Conservation (phyloP, 1,140 invertebrate species). For the Augochlora pura region DNA sequence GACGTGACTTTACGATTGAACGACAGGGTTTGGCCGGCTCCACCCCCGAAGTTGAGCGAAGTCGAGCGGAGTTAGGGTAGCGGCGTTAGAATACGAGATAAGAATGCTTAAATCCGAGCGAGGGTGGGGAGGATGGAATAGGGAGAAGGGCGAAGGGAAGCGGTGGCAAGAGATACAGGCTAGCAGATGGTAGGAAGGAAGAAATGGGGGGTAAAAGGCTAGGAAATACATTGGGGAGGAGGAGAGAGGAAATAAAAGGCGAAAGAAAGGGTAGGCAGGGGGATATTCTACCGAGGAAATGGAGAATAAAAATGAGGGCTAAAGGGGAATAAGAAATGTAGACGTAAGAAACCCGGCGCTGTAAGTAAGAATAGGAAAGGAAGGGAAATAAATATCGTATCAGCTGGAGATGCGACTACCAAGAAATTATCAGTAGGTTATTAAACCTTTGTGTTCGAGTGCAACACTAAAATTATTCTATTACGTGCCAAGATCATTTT, state of each 20-base stretch:
- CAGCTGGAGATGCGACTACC: too few species aligned
- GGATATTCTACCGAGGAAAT: background rate
- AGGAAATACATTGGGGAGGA: background rate
- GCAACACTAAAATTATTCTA: too few species aligned
- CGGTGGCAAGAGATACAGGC: background rate
- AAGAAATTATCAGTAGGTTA: too few species aligned
- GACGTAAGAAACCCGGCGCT: background rate
- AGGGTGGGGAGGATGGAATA: too few species aligned
- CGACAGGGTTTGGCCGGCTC: too few species aligned
- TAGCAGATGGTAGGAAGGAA: background rate
- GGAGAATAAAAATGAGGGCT: background rate
- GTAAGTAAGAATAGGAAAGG: background rate
- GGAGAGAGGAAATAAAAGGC: background rate
- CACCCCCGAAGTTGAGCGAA: background rate
- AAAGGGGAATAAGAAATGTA: background rate
- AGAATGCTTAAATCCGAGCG: conserved; percentile 11
- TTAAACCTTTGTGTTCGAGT: too few species aligned
- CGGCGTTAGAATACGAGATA: conserved; percentile 6
- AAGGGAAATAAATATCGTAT: background rate
- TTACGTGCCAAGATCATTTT: too few species aligned
- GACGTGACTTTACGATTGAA: conserved; percentile 18
- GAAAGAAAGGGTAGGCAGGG: background rate
- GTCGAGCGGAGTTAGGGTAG: background rate
- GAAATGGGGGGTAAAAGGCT: background rate
- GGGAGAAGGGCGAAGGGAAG: background rate